Evolutionary conservation across 2,888 invertebrate genomes (phyloP).

Genomic region (Ophioninae sp.): DNA sequence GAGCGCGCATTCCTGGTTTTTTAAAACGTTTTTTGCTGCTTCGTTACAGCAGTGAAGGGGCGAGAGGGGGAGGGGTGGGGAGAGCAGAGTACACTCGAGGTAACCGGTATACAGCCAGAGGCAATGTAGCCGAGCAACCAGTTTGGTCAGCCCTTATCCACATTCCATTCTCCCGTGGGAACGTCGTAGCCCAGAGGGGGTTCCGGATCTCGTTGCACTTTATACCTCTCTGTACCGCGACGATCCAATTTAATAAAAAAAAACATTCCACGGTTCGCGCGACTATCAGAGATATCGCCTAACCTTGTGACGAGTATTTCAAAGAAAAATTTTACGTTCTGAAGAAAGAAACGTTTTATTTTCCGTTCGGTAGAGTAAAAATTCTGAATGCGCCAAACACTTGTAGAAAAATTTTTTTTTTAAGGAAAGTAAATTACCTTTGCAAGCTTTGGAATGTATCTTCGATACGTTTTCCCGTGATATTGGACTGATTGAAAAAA

Average conservation of each 20-base stretch:
- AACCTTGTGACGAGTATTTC: not conserved
- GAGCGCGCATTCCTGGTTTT: constrained; percentile 49
- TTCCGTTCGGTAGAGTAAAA: not conserved
- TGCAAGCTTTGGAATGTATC: not conserved
- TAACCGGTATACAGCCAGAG: constrained; percentile 66
- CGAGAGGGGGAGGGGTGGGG: not conserved
- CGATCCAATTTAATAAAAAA: constrained; percentile 6
- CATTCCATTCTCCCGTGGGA: constrained; percentile 73
- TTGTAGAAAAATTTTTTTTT: not conserved
- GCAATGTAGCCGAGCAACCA: constrained; percentile 60
- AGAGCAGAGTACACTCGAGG: constrained; percentile 63
- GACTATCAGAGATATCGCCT: not conserved
- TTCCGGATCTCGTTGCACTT: constrained; percentile 18
- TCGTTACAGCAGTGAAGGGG: constrained; percentile 18
- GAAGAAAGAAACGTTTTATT: not conserved
- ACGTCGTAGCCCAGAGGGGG: constrained; percentile 46
- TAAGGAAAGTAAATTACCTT: not conserved
- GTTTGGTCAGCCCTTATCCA: constrained; percentile 72
- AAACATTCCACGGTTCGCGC: not conserved
- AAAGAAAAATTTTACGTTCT: not conserved
- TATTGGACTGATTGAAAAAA: too few relatives aligned
- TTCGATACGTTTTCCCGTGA: too few relatives aligned
- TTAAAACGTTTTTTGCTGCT: constrained; percentile 58
- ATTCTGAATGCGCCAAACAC: not conserved
- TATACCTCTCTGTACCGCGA: not conserved